These are phyloP conservation scores for Leuciscus idus DNA, from an alignment of 2,113 vertebrate species.

Conservation along the genomic window DNA sequence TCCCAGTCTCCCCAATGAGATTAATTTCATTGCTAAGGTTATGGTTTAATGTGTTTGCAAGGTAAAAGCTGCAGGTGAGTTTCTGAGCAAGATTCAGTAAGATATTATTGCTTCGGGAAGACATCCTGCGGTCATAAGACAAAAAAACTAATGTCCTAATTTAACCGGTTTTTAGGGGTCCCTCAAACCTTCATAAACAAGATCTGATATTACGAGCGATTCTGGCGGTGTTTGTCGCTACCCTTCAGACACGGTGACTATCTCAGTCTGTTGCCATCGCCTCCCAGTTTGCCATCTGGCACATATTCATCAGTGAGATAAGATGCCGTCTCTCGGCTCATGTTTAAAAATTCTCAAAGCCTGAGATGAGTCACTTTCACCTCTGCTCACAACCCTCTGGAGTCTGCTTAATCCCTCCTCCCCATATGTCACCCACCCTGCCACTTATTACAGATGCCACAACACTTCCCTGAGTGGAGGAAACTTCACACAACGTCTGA, in stretches of 20 bases:
- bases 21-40: background rate
- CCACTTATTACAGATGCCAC: constrained; percentile 2
- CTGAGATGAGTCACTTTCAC: constrained; percentile 41
- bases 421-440: constrained; percentile 25
- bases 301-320: constrained; percentile 25
- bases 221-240: background rate
- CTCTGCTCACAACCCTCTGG: background rate
- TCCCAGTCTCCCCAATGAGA: background rate
- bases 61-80: constrained; percentile 14
- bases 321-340: constrained; percentile 12
- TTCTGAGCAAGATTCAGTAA: background rate
- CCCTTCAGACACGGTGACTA: constrained; percentile 11
- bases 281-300: constrained; percentile 40
- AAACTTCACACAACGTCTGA: background rate
- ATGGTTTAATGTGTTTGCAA: constrained; percentile 5
- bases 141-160: constrained; percentile 4
- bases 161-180: background rate
- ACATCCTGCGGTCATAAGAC: background rate
- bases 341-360: constrained; percentile 32
- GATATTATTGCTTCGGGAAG: background rate
- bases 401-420: constrained; percentile 22
- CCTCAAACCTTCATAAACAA: background rate
- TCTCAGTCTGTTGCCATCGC: background rate
- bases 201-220: background rate
- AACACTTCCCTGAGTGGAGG: background rate